Percentiles rank a stretch among this genome's conserved stretches.
Conservation (phyloP, 2,113 vertebrate species). For the Pterophyllum scalare region DNA sequence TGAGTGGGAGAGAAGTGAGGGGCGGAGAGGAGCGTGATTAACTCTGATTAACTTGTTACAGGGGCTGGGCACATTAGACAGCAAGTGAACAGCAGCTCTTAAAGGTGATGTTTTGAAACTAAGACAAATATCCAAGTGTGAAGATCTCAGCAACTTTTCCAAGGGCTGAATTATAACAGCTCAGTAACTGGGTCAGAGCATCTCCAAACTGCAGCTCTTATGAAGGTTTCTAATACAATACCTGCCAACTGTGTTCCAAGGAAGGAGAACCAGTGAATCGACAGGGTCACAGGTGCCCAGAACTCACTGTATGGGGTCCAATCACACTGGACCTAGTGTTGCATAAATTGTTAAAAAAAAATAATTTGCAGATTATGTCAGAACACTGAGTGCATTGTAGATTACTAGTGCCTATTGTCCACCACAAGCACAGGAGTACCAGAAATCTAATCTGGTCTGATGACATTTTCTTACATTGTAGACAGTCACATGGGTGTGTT, state of each 20-base stretch:
- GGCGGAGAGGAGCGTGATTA: not conserved
- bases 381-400: not conserved
- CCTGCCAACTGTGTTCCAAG: not conserved
- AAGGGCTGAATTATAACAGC: too few species aligned
- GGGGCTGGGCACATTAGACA: not conserved
- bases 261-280: not conserved
- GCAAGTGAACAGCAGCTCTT: not conserved
- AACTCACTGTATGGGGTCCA: not conserved
- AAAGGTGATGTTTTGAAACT: not conserved
- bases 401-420: not conserved
- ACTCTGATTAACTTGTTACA: not conserved
- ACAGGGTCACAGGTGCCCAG: not conserved
- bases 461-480: not conserved
- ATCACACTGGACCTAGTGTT: not conserved
- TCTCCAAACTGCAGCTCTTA: not conserved
- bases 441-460: not conserved
- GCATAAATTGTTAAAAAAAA: not conserved
- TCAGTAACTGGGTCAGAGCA: too few species aligned
- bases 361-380: not conserved
- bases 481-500: not conserved
- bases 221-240: not conserved
- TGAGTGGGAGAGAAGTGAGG: not conserved
- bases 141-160: not conserved
- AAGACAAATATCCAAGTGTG: not conserved
- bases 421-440: not conserved